Percentiles rank a stretch among this genome's conserved stretches.
These are phyloP conservation scores for Ophthalmotilapia sp. DNA, from an alignment of 2,113 vertebrate species.

Conservation along the genomic window DNA sequence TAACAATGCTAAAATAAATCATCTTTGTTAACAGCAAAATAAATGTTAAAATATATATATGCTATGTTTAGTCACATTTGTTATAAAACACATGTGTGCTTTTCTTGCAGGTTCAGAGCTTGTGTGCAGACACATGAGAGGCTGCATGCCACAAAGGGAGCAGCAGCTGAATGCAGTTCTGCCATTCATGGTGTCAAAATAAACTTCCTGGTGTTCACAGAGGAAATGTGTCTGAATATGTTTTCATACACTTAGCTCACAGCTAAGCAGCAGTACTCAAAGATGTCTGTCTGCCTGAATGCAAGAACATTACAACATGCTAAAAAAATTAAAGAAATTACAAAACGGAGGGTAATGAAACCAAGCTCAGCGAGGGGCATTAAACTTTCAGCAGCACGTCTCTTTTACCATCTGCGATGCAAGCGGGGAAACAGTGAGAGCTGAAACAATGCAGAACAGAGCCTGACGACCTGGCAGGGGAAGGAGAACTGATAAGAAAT, in stretches of 20 bases:
- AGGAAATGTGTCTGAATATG: background rate
- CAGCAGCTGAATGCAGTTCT: background rate
- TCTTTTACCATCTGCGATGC: background rate
- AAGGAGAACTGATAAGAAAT: background rate
- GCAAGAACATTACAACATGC: background rate
- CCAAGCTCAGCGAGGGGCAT: background rate
- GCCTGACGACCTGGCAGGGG: background rate
- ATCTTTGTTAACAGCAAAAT: background rate
- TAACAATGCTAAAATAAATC: background rate
- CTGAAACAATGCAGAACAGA: background rate
- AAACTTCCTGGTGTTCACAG: background rate
- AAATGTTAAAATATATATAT: background rate
- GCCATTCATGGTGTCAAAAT: background rate
- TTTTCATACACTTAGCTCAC: background rate
- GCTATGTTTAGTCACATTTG: background rate
- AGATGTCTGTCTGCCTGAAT: background rate
- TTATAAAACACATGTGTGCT: background rate
- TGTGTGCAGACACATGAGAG: background rate
- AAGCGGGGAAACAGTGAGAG: background rate
- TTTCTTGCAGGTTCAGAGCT: background rate
- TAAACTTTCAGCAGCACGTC: constrained; percentile 40
- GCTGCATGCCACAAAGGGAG: background rate
- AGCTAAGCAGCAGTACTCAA: background rate
- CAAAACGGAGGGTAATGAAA: background rate
- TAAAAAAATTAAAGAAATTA: background rate